These are phyloP conservation scores for Pachypsylla venusta DNA, from an alignment of 1,140 invertebrate species.

Conservation along the genomic window DNA sequence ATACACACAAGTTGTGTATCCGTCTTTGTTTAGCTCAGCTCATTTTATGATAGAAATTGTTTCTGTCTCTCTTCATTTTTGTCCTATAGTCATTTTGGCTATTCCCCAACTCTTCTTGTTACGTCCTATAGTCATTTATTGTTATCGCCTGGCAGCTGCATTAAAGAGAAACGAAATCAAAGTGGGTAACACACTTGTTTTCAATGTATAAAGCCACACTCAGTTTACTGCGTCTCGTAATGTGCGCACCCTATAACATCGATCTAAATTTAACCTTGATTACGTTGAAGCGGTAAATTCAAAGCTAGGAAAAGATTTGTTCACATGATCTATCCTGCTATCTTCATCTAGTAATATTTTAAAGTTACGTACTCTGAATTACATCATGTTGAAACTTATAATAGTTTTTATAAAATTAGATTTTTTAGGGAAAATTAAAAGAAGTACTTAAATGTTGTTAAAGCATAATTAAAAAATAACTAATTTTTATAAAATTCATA, in stretches of 20 bases:
- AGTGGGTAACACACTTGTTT: slow-evolving; percentile 7
- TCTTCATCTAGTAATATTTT: no score
- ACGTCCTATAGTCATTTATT: slow-evolving; percentile 8
- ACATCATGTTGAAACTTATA: no score
- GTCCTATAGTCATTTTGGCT: slow-evolving; percentile 8
- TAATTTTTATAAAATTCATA: no score
- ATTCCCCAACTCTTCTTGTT: not conserved
- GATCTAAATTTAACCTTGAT: slow-evolving; percentile 6
- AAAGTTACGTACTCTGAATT: no score
- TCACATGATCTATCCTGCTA: not conserved
- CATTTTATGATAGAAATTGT: slow-evolving; percentile 1
- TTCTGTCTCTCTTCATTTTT: slow-evolving; percentile 8
- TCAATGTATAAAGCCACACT: slow-evolving; percentile 7
- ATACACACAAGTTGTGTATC: slow-evolving; percentile 1
- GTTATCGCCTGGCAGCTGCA: slow-evolving; percentile 9
- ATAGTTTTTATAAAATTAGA: no score
- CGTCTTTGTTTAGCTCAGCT: slow-evolving; percentile 9
- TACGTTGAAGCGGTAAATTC: slow-evolving; percentile 6
- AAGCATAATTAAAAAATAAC: no score
- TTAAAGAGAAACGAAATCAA: not conserved
- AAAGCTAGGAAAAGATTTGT: slow-evolving; percentile 1
- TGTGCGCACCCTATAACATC: slow-evolving; percentile 8
- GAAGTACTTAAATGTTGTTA: no score
- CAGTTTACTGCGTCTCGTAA: not conserved
- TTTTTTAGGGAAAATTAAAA: no score